Conservation (phyloP, 2,113 vertebrate species). For the Dascyllus trimaculatus region DNA sequence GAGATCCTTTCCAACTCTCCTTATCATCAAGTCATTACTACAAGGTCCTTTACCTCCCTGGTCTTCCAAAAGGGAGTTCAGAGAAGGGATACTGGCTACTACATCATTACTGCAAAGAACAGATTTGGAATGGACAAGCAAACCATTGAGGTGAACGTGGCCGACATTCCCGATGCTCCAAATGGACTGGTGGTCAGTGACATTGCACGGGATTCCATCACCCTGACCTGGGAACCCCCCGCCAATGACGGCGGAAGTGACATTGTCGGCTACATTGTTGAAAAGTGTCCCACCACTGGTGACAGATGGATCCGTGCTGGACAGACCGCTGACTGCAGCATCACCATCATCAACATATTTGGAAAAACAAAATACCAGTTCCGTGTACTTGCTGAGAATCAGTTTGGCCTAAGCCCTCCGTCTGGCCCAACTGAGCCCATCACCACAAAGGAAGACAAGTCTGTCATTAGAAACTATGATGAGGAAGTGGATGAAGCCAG, state of each 20-base stretch:
- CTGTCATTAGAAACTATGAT: slow-evolving; percentile 94
- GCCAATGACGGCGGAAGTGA: slow-evolving; percentile 94
- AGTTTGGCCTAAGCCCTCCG: slow-evolving; percentile 93
- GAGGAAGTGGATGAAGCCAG: slow-evolving; percentile 96
- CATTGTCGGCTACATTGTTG: slow-evolving; percentile 93
- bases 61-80: slow-evolving; percentile 96
- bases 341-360: slow-evolving; percentile 94
- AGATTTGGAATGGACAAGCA: slow-evolving; percentile 98
- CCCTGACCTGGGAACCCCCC: slow-evolving; percentile 93
- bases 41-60: slow-evolving; percentile 96
- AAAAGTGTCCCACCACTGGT: slow-evolving; percentile 95
- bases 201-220: slow-evolving; percentile 93
- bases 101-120: slow-evolving; percentile 97
- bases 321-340: slow-evolving; percentile 91
- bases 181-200: slow-evolving; percentile 92
- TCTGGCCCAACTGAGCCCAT: slow-evolving; percentile 93
- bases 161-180: slow-evolving; percentile 95
- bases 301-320: slow-evolving; percentile 97
- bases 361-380: slow-evolving; percentile 98
- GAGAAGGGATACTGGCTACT: slow-evolving; percentile 95
- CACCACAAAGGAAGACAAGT: slow-evolving; percentile 95
- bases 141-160: slow-evolving; percentile 96
- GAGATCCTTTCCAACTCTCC: slow-evolving; percentile 95
- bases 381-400: slow-evolving; percentile 97
- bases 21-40: slow-evolving; percentile 97